These are phyloP conservation scores for Chromoteleia sp. DNA, from an alignment of 2,888 invertebrate genomes.

Conservation along the genomic window DNA sequence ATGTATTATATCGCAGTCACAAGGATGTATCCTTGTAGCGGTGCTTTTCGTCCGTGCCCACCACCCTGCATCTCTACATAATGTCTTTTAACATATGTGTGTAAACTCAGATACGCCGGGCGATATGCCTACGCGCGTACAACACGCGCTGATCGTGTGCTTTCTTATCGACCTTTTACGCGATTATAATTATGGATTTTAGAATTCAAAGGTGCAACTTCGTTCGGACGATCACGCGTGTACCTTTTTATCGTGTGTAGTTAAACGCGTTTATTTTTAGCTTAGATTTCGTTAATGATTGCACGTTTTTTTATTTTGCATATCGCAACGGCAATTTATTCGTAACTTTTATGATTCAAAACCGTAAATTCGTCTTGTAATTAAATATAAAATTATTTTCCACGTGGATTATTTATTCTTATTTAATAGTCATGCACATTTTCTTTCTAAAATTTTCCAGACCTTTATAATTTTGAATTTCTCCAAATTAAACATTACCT, in stretches of 20 bases:
- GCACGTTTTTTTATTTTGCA: too few species aligned
- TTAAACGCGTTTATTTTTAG: neutral
- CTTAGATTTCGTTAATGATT: neutral
- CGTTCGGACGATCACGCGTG: neutral
- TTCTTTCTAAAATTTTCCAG: too few species aligned
- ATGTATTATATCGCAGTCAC: conserved; percentile 75
- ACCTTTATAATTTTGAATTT: too few species aligned
- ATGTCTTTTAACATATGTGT: conserved; percentile 68
- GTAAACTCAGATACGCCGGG: conserved; percentile 57
- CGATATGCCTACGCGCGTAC: conserved; percentile 69
- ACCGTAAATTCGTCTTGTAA: too few species aligned
- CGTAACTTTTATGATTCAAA: too few species aligned
- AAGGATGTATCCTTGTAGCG: conserved; percentile 67
- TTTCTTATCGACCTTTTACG: conserved; percentile 60
- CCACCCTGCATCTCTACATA: conserved; percentile 63
- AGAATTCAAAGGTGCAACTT: conserved; percentile 47
- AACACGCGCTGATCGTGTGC: conserved; percentile 63
- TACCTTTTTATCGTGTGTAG: neutral
- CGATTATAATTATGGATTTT: conserved; percentile 69
- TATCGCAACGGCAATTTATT: too few species aligned
- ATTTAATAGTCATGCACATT: too few species aligned
- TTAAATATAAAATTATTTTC: too few species aligned
- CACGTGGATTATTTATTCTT: too few species aligned
- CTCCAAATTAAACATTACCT: too few species aligned
- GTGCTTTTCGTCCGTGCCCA: conserved; percentile 68